Base-by-base conservation (phyloP, 1,140 invertebrate species). In the Mylabris phalerata region DNA sequence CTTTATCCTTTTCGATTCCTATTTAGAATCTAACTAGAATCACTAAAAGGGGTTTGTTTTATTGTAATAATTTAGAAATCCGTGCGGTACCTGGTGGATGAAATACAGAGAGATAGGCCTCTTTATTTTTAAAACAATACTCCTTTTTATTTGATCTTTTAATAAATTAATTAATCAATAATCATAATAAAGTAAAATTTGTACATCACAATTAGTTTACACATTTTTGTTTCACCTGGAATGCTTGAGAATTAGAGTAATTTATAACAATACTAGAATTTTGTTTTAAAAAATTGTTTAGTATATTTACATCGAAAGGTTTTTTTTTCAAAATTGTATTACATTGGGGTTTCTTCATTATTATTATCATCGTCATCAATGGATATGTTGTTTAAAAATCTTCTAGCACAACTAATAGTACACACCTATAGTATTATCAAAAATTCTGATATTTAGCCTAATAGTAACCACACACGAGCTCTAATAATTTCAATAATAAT, bases 191-290 rank as follows among this genome's bases (percentile, higher is more conserved):
- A 32, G 32, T 59, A 50, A 59, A 19, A 60, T 65, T 65, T 65
- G 63, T 65, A 65, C 63, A 65, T 65, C 63, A 65, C 63, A 65
- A 52, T 55, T 51, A 19, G 19, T 49, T 64, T 64, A 63, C 54
- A 59, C 9, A 50, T 54, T 19, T 19, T 32, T 32, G 32, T 32
- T 57, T 55, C 19, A 44, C 51, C 39, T 47, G 61, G 52, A 62
- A 62, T 62, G 61, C 44, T 40, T 50, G 4, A 32, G 40, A 44
- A 2, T 50, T 41, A 50, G 48, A 19, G 48, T 44, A 3, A 46
- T 24, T 45, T 47, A 57, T 56, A 58, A 57, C 47, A 58, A 54
- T 57, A 48, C 52, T 38, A 41, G 32, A 58, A 50, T 45, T 54
- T 48, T 9, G 9, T 45, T 42, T 27, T 55, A 55, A 41, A 51